Evolutionary conservation across 2,113 vertebrate species (phyloP).

Genomic region (Dromaius novaehollandiae): DNA sequence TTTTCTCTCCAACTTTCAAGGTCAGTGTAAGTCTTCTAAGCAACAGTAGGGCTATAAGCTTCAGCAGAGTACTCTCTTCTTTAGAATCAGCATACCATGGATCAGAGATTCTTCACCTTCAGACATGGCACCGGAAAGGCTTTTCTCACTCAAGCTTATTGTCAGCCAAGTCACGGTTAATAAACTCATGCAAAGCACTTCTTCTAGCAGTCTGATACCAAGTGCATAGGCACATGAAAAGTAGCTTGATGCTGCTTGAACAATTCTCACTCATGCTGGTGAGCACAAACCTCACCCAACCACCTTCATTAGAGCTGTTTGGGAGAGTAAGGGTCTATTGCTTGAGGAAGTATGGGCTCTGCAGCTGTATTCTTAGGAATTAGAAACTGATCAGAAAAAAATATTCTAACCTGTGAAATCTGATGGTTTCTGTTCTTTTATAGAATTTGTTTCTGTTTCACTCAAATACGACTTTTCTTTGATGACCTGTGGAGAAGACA

Average conservation of each 20-base stretch:
- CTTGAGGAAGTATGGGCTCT: not conserved
- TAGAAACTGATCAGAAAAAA: not conserved
- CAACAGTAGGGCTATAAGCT: not conserved
- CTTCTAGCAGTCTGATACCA: not conserved
- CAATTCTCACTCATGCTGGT: not conserved
- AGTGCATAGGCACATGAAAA: not conserved
- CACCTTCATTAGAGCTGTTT: not conserved
- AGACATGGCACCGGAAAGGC: not conserved
- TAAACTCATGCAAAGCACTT: not conserved
- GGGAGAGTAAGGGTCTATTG: not conserved
- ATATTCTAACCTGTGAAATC: slow-evolving; percentile 79
- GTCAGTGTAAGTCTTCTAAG: not conserved
- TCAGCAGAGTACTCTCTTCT: not conserved
- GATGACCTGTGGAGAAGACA: slow-evolving; percentile 57
- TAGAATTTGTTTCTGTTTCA: slow-evolving; percentile 71
- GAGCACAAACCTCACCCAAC: not conserved
- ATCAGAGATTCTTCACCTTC: not conserved
- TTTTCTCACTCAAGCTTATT: not conserved
- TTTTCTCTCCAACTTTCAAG: not conserved
- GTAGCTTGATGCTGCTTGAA: too few relatives aligned
- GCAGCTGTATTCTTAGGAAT: not conserved
- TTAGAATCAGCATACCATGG: not conserved
- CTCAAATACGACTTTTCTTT: slow-evolving; percentile 77
- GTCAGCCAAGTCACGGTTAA: not conserved
- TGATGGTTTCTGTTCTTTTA: slow-evolving; percentile 81